phyloP scores from a whole-genome alignment of 2,888 invertebrate species.

The Volucella zonaria region DNA sequence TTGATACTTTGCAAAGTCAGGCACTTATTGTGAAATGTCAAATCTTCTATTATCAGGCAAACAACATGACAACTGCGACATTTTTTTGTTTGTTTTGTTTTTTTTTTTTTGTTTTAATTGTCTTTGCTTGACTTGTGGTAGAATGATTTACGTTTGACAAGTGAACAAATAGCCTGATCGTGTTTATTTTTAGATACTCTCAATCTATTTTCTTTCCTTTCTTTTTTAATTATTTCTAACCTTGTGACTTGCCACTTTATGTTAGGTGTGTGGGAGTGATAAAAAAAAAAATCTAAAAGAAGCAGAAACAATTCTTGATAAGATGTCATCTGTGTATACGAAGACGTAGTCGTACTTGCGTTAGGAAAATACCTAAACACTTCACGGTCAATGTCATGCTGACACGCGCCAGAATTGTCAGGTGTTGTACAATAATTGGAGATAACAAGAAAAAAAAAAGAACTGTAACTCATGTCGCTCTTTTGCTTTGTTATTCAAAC shows the following conservation, averaged over 20 bases:
- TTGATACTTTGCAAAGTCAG: not conserved
- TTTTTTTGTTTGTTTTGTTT: not conserved
- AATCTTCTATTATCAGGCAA: conserved; percentile 21
- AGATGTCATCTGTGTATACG: not conserved
- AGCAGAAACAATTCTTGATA: not conserved
- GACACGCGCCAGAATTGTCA: not conserved
- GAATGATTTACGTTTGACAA: conserved; percentile 16
- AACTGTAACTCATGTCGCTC: not conserved
- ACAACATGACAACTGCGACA: not conserved
- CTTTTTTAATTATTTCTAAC: not conserved
- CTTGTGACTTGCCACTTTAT: conserved; percentile 15
- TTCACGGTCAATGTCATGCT: conserved; percentile 4
- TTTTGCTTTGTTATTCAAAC: not conserved
- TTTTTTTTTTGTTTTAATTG: not conserved
- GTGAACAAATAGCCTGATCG: not conserved
- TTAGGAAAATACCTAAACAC: conserved; percentile 1
- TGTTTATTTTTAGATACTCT: conserved; percentile 33
- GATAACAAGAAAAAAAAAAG: not conserved
- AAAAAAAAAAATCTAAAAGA: not conserved
- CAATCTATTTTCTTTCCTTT: conserved; percentile 5
- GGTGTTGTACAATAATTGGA: conserved; percentile 1
- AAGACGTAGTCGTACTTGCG: not conserved
- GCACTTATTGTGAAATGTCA: conserved; percentile 18
- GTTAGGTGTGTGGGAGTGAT: not conserved
- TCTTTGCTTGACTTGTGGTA: conserved; percentile 1